Base-by-base conservation (phyloP, 2,888 invertebrate genomes). In the Ennomos quercinarius region DNA sequence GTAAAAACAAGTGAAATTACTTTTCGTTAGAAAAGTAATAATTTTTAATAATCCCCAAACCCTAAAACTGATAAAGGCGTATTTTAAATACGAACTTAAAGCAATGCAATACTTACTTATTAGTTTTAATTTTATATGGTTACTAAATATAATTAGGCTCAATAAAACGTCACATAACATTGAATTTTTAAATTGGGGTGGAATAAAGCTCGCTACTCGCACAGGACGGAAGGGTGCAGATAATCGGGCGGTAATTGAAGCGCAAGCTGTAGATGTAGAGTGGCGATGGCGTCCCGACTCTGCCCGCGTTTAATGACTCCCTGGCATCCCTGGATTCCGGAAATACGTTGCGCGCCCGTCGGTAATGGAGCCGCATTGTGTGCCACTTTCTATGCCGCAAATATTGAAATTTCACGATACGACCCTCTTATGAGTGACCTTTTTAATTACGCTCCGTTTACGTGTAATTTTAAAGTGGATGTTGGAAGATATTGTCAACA, bases 281-380 rank as follows among this genome's bases (percentile, higher is more conserved):
- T 62, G 65, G 64, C 70, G 61, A 64, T 69, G 57, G 27, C 27
- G 27, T 27, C 27, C 63, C 10, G 51, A 70, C 54, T 71, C 73
- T 27, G 71, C 79, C 73, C 76, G 72, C 86, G 77, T 83, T 86
- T 91, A 91, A 91, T 91, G 91, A 90, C 82, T 85, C 79, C 76
- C 45, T 13, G 50, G 63, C 63, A 49, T 57, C 57, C 77, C 77
- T 78, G 82, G 83, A 91, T 91, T 78, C 90, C 91, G 89, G 91
- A 91, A 90, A 91, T 91, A 90, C 88, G 88, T 87, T 76, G 89
- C 84, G 88, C 75, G 86, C 81, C 86, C 75, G 70, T 77, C 86
- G 84, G 88, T 89, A 87, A 89, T 86, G 82, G 84, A 82, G 80
- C 80, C 81, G 85, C 86, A 89, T 91, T 91, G 89, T 90, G 83